phyloP scores from a whole-genome alignment of 2,113 vertebrate genomes.

The Toxotes chatareus region DNA sequence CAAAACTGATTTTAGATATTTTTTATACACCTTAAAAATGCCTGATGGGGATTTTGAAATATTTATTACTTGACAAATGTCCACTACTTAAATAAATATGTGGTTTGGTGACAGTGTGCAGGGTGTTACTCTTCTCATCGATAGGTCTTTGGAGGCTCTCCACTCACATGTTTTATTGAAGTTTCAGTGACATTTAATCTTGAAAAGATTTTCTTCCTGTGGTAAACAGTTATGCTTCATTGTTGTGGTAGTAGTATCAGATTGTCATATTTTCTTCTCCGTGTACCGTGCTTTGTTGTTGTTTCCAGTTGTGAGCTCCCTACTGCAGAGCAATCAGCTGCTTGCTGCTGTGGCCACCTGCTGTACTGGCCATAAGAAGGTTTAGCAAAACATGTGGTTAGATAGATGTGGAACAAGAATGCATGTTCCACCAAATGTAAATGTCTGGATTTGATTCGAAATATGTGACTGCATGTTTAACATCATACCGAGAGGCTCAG shows the following conservation, averaged over 20 bases:
- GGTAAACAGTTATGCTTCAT: background rate
- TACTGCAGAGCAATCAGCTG: background rate
- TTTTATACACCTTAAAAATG: background rate
- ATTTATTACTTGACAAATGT: background rate
- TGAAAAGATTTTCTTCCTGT: background rate
- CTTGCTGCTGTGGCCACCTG: background rate
- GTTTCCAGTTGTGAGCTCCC: background rate
- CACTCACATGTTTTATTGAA: background rate
- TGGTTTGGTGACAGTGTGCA: background rate
- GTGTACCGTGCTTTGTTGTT: background rate
- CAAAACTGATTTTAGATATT: background rate
- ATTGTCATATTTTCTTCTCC: background rate
- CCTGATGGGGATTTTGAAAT: background rate
- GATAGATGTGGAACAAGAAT: background rate
- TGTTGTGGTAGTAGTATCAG: background rate
- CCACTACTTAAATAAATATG: background rate
- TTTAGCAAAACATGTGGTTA: background rate
- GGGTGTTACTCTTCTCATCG: background rate
- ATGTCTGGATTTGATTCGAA: slow-evolving; percentile 10
- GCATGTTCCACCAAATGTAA: background rate
- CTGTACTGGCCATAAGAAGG: background rate
- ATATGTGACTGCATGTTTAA: slow-evolving; percentile 8
- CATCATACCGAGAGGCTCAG: background rate
- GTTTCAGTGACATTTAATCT: slow-evolving; percentile 7
- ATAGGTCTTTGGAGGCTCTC: background rate